phyloP scores from a whole-genome alignment of 2,113 vertebrate species.

The Neopipo cinnamomea region DNA sequence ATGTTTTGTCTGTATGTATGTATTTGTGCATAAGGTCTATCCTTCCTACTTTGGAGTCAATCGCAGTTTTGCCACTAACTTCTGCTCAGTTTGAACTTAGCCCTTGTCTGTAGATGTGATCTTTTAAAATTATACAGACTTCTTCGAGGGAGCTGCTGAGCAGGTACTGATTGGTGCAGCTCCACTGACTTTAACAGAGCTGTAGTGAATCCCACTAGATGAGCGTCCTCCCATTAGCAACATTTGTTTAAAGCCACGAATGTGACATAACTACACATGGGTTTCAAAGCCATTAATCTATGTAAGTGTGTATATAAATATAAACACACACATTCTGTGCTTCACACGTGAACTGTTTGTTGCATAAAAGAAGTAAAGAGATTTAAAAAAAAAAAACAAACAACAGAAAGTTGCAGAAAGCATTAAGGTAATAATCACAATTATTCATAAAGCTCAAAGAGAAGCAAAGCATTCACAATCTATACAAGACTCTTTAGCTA shows the following conservation, averaged over 20 bases:
- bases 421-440: slow-evolving; percentile 43
- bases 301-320: background rate
- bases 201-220: background rate
- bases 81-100: background rate
- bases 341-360: slow-evolving; percentile 39
- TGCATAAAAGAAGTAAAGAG: slow-evolving; percentile 43
- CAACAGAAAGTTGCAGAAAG: slow-evolving; percentile 38
- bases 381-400: background rate
- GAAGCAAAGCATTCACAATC: slow-evolving; percentile 41
- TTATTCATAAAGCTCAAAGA: slow-evolving; percentile 18
- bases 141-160: background rate
- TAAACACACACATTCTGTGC: slow-evolving; percentile 1
- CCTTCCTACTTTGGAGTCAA: background rate
- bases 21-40: background rate
- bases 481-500: slow-evolving; percentile 25
- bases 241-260: background rate
- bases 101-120: background rate
- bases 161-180: background rate
- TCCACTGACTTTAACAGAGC: background rate
- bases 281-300: slow-evolving; percentile 20
- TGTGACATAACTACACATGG: background rate
- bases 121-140: background rate
- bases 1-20: background rate
- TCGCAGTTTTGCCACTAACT: background rate
- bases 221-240: background rate